Conservation (phyloP, 2,113 vertebrate genomes). For the Colossoma macropomum region DNA sequence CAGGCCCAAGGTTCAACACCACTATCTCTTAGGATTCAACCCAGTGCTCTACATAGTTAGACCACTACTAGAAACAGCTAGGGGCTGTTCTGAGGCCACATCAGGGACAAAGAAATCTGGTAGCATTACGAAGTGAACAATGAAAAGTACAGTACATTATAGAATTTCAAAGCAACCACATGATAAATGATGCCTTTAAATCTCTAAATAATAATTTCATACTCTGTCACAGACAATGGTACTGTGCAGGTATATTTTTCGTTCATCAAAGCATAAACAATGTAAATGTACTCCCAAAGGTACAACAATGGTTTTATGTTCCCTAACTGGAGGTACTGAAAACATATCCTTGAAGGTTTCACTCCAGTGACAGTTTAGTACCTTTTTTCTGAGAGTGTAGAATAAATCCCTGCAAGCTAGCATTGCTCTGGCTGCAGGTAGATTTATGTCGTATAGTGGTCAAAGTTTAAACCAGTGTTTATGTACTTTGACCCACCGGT, state of each 20-base stretch:
- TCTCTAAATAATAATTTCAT: no score
- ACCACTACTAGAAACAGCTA: no score
- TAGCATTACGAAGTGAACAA: neutral
- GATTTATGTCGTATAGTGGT: neutral
- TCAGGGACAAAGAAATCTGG: neutral
- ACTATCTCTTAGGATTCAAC: neutral
- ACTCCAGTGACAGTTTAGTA: no score
- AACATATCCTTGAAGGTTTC: neutral
- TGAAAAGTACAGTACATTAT: neutral
- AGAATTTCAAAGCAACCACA: neutral
- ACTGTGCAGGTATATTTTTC: no score
- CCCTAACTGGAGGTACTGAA: no score
- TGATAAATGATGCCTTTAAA: no score
- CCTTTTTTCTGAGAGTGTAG: no score
- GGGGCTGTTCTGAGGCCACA: neutral
- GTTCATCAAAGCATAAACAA: no score
- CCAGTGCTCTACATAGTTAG: neutral
- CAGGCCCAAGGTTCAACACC: neutral
- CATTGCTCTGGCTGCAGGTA: neutral
- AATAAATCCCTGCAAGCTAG: neutral
- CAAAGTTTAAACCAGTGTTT: slow-evolving; percentile 29
- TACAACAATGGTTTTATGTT: no score
- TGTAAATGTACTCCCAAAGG: no score
- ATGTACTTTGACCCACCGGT: slow-evolving; percentile 21
- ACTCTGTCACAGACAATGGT: no score